Base-by-base conservation (phyloP, 2,888 invertebrate species). In the Rhogogaster chlorosoma region DNA sequence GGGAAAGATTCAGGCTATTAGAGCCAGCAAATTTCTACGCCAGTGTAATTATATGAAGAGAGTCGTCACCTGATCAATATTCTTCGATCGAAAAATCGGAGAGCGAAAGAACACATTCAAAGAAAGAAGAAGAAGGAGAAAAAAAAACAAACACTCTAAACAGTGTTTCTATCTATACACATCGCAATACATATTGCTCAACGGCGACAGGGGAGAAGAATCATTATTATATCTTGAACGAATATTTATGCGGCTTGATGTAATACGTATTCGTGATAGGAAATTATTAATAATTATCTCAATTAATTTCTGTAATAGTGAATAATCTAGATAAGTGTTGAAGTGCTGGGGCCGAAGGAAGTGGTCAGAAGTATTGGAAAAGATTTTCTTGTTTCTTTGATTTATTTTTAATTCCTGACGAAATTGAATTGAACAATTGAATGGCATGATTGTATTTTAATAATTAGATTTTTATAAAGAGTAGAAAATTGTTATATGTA, bases 1-100 rank as follows among this genome's bases (percentile, higher is more conserved):
- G 73, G 95, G 95, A 0, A 95, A 95, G 88, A 93, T 97, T 88
- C 96, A 96, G 87, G 96, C 96, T 88, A 95, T 95, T 91, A 94
- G 96, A 67, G 95, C 93, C 91, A 90, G 92, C 84, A 89, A 91
- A 83, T 92, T 93, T 87, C 77, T 92, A 0, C 86, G 89, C 29
- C 91, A 92, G 29, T 93, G 92, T 70, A 90, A 91, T 86, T 92
- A 92, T 80, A 92, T 92, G 91, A 92, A 92, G 73, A 89, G 92
- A 86, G 91, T 91, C 1, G 92, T 92, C 6, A 92, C 92, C 29
- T 92, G 88, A 90, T 57, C 38, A 18, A 29, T 67, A 18, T 32
- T 38, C 5, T 57, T 2, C n/a, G n/a, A 49, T 77, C 29, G 26
- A 77, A n/a, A 77, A 53, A 29, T 49, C 15, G 26, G 3, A 22